Conservation (phyloP, 2,113 vertebrate genomes). For the Accipiter virgatus region DNA sequence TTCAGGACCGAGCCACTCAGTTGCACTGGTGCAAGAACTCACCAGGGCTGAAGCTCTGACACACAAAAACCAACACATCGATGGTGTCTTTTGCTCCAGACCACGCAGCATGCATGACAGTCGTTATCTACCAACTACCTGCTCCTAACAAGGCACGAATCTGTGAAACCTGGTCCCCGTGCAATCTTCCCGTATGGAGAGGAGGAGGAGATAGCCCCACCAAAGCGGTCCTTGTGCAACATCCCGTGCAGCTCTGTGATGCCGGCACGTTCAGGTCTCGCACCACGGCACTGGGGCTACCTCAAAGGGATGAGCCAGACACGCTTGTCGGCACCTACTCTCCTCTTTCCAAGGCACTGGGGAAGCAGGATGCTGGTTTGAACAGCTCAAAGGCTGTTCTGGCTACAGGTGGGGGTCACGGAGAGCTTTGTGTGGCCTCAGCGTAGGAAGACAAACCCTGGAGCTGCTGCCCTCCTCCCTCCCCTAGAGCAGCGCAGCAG, state of each 20-base stretch:
- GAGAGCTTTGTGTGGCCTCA: background rate
- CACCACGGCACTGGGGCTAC: accelerated
- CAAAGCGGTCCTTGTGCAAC: accelerated
- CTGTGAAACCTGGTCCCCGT: accelerated
- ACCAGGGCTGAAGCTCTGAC: background rate
- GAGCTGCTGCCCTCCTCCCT: background rate
- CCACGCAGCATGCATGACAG: accelerated
- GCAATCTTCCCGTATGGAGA: accelerated
- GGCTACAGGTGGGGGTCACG: background rate
- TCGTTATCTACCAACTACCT: background rate
- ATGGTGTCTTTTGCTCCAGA: accelerated
- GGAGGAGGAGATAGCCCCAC: background rate
- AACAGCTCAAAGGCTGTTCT: background rate
- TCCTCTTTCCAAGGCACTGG: background rate
- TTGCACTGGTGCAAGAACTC: background rate
- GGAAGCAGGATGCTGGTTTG: background rate
- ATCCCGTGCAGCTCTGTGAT: background rate
- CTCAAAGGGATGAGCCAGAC: background rate
- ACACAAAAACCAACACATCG: background rate
- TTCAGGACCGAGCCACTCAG: accelerated
- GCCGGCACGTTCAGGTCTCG: accelerated
- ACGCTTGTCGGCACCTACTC: accelerated
- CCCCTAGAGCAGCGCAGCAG: background rate
- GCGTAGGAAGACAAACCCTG: background rate
- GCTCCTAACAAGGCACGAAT: background rate